These are phyloP conservation scores for Cephalotes varians DNA, from an alignment of 2,888 invertebrate species.

Conservation along the genomic window DNA sequence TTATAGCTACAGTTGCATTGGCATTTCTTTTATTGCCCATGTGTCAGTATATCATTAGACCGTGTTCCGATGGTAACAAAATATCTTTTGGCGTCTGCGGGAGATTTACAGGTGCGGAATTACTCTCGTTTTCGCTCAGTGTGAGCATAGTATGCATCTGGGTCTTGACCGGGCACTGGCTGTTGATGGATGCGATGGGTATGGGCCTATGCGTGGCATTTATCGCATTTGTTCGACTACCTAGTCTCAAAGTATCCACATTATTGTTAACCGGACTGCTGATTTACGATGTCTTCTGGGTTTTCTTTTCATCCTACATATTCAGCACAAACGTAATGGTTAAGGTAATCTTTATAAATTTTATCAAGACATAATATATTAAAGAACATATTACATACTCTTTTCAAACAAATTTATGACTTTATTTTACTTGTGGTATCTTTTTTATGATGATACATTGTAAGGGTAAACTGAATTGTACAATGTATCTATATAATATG, in stretches of 20 bases:
- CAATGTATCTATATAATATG: neutral
- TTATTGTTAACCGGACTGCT: conserved; percentile 96
- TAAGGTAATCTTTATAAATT: conserved; percentile 89
- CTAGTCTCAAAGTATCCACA: conserved; percentile 98
- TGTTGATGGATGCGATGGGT: conserved; percentile 99
- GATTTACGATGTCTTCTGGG: conserved; percentile 99
- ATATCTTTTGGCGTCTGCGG: conserved; percentile 97
- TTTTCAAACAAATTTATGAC: neutral
- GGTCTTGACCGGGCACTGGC: conserved; percentile 99
- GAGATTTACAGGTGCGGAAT: conserved; percentile 97
- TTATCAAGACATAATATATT: neutral
- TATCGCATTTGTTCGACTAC: conserved; percentile 98
- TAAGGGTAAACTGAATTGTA: neutral
- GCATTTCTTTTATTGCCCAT: conserved; percentile 98
- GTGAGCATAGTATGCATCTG: conserved; percentile 98
- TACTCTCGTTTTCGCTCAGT: conserved; percentile 96
- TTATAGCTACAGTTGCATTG: conserved; percentile 98
- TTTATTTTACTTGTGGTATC: neutral
- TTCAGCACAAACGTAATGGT: conserved; percentile 99
- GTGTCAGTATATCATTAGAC: conserved; percentile 97
- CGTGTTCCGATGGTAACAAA: conserved; percentile 93
- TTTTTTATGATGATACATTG: neutral
- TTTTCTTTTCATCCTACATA: conserved; percentile 99
- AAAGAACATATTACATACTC: neutral
- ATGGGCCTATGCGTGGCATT: conserved; percentile 99